Percentiles rank a stretch among this genome's conserved stretches.
phyloP scores from a whole-genome alignment of 2,888 invertebrate genomes.

The Unio pictorum region DNA sequence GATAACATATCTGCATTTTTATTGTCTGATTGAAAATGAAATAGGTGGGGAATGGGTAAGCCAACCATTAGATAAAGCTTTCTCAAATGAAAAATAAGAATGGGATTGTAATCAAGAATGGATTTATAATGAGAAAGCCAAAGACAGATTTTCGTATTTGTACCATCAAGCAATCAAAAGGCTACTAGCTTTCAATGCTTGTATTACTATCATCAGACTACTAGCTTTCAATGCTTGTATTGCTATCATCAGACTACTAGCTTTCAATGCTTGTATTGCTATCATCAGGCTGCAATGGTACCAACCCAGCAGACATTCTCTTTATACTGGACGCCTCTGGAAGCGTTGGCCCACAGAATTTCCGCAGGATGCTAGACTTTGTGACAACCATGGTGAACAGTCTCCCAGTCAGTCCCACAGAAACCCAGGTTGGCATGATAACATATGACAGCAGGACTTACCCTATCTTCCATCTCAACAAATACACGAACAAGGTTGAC shows the following conservation, averaged over 20 bases:
- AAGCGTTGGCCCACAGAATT: slow-evolving; percentile 38
- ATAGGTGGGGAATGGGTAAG: too few relatives aligned
- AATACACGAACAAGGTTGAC: slow-evolving; percentile 21
- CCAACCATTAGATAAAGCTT: too few relatives aligned
- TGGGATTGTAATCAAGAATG: too few relatives aligned
- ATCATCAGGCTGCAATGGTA: slow-evolving; percentile 18
- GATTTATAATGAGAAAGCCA: too few relatives aligned
- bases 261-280: too few relatives aligned
- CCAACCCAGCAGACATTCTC: slow-evolving; percentile 40
- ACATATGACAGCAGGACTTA: slow-evolving; percentile 33
- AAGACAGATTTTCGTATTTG: too few relatives aligned
- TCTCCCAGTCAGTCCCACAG: slow-evolving; percentile 35
- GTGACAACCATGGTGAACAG: slow-evolving; percentile 31
- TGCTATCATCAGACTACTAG: background rate
- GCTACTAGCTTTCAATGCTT: too few relatives aligned
- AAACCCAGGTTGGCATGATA: slow-evolving; percentile 34
- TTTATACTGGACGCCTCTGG: slow-evolving; percentile 46
- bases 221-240: too few relatives aligned
- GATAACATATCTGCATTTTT: too few relatives aligned
- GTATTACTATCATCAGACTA: slow-evolving; percentile 1
- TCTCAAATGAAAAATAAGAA: too few relatives aligned
- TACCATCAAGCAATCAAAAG: too few relatives aligned
- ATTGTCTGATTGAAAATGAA: too few relatives aligned
- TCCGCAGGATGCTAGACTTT: slow-evolving; percentile 36
- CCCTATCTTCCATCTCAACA: slow-evolving; percentile 42